Evolutionary conservation across 2,888 invertebrate genomes (phyloP), one percentile per base, ranked within the genome.

Genomic region (Hemicrepidius hirtus): DNA sequence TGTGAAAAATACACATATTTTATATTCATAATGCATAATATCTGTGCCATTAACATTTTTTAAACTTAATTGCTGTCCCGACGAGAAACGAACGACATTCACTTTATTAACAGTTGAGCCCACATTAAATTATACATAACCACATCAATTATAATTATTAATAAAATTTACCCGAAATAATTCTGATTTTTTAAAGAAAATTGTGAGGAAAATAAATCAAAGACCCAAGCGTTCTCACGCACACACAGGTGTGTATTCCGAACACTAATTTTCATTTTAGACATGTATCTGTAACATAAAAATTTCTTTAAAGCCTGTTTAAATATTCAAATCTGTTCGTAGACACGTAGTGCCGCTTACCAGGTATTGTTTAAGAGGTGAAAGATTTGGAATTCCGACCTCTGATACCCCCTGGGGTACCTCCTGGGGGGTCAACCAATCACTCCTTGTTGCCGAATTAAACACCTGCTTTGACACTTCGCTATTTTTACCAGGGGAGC

Each of bases 381-480:
- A 73, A 73, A 71, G 71, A 76, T 77, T 75, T 60, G 72, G 75
- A 77, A 78, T 78, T 78, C 75, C 76, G 67, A 70, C 75, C 63
- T 44, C 50, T 53, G 73, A 64, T 70, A 49, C 76, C 74, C 67
- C 74, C 68, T 68, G 67, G 21, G 62, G 63, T 37, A 64, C 72
- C 76, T 63, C 74, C 74, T 71, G 74, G 69, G 77, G 75, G 73
- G 76, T 71, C 74, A 71, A 69, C 66, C 62, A 67, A 76, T 76
- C 76, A 74, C 71, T 76, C 73, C 73, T 67, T 64, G 74, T 71
- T 75, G 75, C 76, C 78, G 74, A 78, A 76, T 75, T 75, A 74
- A 79, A 79, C 79, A 79, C 77, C 75, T 79, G 79, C 78, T 79
- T 79, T 79, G 79, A 79, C 78, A 79, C 76, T 71, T 73, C 7